Evolutionary conservation across 1,140 invertebrate species (phyloP).

Genomic region (Cydia amplana): DNA sequence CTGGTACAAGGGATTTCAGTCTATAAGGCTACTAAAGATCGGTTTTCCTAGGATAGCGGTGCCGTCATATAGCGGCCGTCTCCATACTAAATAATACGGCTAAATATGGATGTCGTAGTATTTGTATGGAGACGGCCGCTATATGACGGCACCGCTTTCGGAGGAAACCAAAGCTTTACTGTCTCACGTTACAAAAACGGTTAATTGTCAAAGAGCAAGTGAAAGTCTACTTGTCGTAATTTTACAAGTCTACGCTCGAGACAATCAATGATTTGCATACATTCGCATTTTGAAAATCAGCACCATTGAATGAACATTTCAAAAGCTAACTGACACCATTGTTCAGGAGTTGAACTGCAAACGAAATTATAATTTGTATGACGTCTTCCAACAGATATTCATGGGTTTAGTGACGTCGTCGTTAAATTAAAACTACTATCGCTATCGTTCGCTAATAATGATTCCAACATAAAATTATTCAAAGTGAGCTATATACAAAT

Average conservation of each 20-base stretch:
- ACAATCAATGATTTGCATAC: constrained; percentile 42
- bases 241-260: constrained; percentile 19
- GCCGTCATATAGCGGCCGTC: no score
- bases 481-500: constrained; percentile 25
- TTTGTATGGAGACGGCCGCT: no score
- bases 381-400: constrained; percentile 27
- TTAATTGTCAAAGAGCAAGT: not conserved
- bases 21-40: constrained; percentile 29
- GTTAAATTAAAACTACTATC: constrained; percentile 16
- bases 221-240: constrained; percentile 13
- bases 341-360: not conserved
- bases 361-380: not conserved
- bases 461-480: constrained; percentile 8
- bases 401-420: constrained; percentile 6
- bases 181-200: not conserved
- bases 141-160: no score
- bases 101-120: no score
- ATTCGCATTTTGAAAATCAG: constrained; percentile 42
- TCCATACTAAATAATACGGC: no score
- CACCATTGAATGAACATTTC: constrained; percentile 33
- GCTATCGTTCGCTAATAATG: constrained; percentile 20
- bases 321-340: constrained; percentile 35
- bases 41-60: no score
- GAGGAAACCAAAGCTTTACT: no score
- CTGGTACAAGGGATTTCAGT: constrained; percentile 26